Conservation (phyloP, 2,888 invertebrate species). For the Tortricodes alternella region DNA sequence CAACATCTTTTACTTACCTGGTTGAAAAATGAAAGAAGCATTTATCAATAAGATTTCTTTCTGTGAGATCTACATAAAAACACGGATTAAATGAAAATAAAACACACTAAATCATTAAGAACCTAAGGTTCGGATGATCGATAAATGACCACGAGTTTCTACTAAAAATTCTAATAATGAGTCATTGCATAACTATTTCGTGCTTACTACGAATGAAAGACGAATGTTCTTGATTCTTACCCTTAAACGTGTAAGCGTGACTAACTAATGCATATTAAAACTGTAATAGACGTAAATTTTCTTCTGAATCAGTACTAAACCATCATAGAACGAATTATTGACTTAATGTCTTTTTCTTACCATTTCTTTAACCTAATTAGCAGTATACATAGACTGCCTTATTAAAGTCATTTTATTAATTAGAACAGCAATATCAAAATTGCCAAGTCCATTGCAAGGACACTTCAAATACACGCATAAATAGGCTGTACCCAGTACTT, state of each 20-base stretch:
- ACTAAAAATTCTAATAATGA: slow-evolving; percentile 3
- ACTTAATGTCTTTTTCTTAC: too few relatives aligned
- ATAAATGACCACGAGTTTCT: neutral
- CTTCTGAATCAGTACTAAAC: too few relatives aligned
- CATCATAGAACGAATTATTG: too few relatives aligned
- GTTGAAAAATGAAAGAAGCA: neutral
- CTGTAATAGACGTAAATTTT: too few relatives aligned
- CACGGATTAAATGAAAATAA: neutral
- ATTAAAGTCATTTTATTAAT: too few relatives aligned
- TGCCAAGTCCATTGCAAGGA: too few relatives aligned
- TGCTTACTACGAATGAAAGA: slow-evolving; percentile 2
- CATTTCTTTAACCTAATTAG: too few relatives aligned
- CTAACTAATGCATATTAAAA: too few relatives aligned
- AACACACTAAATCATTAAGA: slow-evolving; percentile 5
- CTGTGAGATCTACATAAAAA: slow-evolving; percentile 13
- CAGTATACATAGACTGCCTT: too few relatives aligned
- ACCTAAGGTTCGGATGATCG: neutral
- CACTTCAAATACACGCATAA: too few relatives aligned
- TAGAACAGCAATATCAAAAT: too few relatives aligned
- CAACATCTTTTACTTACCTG: neutral
- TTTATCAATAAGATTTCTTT: slow-evolving; percentile 10
- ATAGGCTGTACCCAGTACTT: neutral
- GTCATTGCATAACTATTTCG: slow-evolving; percentile 2
- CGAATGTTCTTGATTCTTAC: neutral
- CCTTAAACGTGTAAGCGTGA: neutral